Percentiles rank a stretch among this genome's conserved stretches.
These are phyloP conservation scores for Intellagama lesueurii DNA, from an alignment of 2,797 vertebrate species.

Conservation along the genomic window DNA sequence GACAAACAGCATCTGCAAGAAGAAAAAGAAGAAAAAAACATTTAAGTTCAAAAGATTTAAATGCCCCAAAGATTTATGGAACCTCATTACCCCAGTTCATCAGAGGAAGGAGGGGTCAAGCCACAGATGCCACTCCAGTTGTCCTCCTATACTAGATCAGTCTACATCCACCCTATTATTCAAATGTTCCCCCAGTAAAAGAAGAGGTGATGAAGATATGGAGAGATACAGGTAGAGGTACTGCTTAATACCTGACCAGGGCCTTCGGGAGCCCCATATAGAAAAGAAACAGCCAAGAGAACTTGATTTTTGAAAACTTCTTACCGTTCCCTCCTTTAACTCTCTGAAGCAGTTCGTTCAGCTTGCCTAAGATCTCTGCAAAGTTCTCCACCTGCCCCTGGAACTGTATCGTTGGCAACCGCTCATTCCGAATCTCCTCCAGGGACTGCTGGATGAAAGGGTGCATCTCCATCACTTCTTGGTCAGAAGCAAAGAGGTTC, in stretches of 20 bases:
- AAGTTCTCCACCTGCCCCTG: conserved; percentile 15
- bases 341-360: conserved; percentile 48
- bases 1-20: fast-evolving
- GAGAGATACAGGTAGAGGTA: too few species aligned
- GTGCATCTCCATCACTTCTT: conserved; percentile 75
- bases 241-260: background rate
- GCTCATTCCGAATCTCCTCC: conserved; percentile 43
- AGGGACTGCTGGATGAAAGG: conserved; percentile 60
- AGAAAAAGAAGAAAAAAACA: background rate
- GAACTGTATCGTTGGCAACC: background rate
- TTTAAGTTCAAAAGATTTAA: too few species aligned
- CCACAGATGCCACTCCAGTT: too few species aligned
- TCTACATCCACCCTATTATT: too few species aligned
- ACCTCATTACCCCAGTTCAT: background rate
- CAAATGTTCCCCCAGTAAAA: too few species aligned
- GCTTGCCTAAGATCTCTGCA: conserved; percentile 34
- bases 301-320: background rate
- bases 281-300: background rate
- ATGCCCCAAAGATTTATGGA: too few species aligned
- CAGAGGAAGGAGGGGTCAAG: too few species aligned
- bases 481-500: conserved; percentile 70
- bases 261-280: background rate
- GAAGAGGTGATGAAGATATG: too few species aligned
- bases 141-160: too few species aligned
- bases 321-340: conserved; percentile 59